Base-by-base conservation (phyloP, 2,113 vertebrate genomes). In the Chlorodrepanis virens region DNA sequence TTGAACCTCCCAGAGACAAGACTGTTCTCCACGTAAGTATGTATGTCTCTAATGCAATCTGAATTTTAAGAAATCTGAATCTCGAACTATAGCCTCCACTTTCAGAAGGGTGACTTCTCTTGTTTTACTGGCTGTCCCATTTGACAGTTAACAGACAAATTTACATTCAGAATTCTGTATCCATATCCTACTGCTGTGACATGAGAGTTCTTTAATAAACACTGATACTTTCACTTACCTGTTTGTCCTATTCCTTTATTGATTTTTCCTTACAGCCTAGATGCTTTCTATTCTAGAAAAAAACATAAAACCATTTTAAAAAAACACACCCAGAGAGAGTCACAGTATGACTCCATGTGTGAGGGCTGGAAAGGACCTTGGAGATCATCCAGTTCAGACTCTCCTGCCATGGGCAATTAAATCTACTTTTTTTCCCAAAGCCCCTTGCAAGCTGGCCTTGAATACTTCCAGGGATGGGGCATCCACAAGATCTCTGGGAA, bases 11-110 rank as follows among this genome's bases (percentile, higher is more conserved):
- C 11, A 37, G 37, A 65, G 22, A 60, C 33, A 74, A 70, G 42
- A 25, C 35, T 53, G 10, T 49, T 75, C 23, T 28, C 33, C n/a
- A 70, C 0, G 0, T n/a, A 76, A 40, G 4, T 53, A 56, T 4
- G 8, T 31, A 69, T 19, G n/a, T 39, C 22, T 78, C 31, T 53
- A 74, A 40, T 11, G 14, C 12, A 82, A 57, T 5, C 12, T 56
- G 12, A n/a, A 37, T 10, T 18, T 75, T 33, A 72, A 71, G 60
- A 86, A 86, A 79, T 28, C 25, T 44, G 14, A 84, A 64, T 50
- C 29, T 81, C 52, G 24, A 59, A 25, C 20, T 23, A 27, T 25
- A 42, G 50, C 60, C 45, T 57, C 49, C 52, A 39, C 20, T 80
- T 63, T n/a, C 57, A 87, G 24, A 56, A 61, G 49, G n/a, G 39